Evolutionary conservation across 1,140 invertebrate genomes (phyloP).

Genomic region (Kradibia gibbosae): DNA sequence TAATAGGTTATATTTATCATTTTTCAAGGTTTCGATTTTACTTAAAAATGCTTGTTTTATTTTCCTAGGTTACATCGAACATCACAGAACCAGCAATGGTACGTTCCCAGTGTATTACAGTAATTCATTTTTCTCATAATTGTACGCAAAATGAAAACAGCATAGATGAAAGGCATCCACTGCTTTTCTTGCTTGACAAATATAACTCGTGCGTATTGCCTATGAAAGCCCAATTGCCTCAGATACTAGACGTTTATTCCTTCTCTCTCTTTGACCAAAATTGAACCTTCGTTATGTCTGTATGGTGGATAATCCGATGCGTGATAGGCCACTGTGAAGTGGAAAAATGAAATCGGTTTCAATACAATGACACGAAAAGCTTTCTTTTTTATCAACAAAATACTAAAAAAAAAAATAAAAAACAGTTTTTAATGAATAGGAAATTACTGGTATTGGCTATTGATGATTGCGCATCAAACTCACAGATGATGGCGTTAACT

Average conservation of each 20-base stretch:
- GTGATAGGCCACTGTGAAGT: background rate
- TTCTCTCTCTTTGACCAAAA: background rate
- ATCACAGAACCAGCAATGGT: constrained; percentile 44
- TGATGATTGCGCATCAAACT: background rate
- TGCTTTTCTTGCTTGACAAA: background rate
- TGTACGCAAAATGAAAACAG: background rate
- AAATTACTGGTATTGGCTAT: background rate
- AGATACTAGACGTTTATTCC: background rate
- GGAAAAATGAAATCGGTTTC: background rate
- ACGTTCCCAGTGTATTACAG: constrained; percentile 9
- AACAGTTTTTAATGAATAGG: constrained; percentile 17
- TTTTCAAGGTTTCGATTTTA: background rate
- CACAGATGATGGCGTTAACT: background rate
- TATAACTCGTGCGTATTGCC: background rate
- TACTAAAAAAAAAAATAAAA: too few species aligned
- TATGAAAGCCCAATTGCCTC: background rate
- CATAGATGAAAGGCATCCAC: background rate
- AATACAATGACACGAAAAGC: too few species aligned
- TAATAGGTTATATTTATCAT: too few species aligned
- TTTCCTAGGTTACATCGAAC: constrained; percentile 46
- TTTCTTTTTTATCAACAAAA: too few species aligned
- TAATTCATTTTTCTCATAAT: background rate
- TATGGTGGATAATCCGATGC: background rate
- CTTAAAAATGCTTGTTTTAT: background rate
- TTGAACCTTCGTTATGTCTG: background rate